Evolutionary conservation across 2,888 invertebrate genomes (phyloP).

Genomic region (Xestia sexstrigata): DNA sequence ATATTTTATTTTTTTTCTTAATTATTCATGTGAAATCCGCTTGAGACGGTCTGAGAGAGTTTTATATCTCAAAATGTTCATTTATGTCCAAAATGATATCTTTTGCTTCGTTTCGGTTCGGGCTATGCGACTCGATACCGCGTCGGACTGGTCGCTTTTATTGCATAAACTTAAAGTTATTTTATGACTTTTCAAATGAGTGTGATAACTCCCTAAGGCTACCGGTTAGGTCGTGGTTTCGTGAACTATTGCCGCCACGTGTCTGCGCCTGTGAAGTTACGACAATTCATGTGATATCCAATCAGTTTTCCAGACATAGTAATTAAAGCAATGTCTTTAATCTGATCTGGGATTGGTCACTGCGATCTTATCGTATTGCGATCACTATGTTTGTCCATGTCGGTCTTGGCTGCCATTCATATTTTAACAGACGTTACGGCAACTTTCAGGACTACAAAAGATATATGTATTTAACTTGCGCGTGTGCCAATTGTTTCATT

Average conservation of each 20-base stretch:
- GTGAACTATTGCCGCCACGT: conserved; percentile 41
- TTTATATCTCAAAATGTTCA: neutral
- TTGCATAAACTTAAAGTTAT: neutral
- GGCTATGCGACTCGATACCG: neutral
- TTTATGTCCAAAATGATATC: neutral
- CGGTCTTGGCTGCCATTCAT: neutral
- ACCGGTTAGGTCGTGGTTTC: conserved; percentile 22
- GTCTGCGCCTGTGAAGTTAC: conserved; percentile 20
- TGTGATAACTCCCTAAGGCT: neutral
- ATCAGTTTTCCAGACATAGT: conserved; percentile 42
- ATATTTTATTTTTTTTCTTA: neutral
- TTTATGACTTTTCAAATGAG: neutral
- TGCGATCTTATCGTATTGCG: conserved; percentile 12
- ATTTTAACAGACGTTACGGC: neutral
- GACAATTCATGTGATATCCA: conserved; percentile 29
- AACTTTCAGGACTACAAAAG: neutral
- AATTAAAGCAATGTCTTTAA: conserved; percentile 42
- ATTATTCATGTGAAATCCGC: neutral
- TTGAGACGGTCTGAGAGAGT: neutral
- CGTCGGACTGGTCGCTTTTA: neutral
- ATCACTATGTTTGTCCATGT: neutral
- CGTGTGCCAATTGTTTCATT: neutral
- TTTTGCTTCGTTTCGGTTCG: neutral
- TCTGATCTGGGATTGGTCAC: conserved; percentile 16
- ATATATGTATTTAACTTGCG: neutral